Base-by-base conservation (phyloP, 2,888 invertebrate genomes). In the Meganola albula region DNA sequence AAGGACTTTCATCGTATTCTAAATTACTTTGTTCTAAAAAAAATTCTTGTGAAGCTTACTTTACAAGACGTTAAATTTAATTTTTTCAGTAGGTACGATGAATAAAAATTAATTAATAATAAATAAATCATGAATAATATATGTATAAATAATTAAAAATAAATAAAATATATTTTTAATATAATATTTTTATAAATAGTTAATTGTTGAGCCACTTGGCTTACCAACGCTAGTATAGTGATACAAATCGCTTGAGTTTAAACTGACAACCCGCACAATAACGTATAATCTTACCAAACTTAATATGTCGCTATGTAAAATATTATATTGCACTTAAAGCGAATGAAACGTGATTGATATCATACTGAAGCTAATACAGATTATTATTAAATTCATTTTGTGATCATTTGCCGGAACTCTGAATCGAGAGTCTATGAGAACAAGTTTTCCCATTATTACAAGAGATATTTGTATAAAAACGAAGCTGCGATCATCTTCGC, bases 381-480 rank as follows among this genome's bases (percentile, higher is more conserved):
- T 63, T 63, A 38, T 59, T 62, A 65, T 58, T 44, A 47, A 58
- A 44, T 61, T 66, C 68, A 70, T 62, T 69, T 62, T 59, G 58
- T 66, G 72, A 78, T 80, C 77, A 75, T 75, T 75, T 76, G 72
- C 58, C 56, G 70, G 64, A 62, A 62, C 65, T 71, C 62, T 65
- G 52, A 44, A 53, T 47, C 38, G 60, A 53, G 63, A 63, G 53
- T 50, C 61, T 60, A 34, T 58, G 63, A 71, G 62, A n/a, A n/a
- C 67, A 83, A 83, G 80, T 83, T 84, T 83, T 80, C 73, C 75
- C 79, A 83, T 84, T 83, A 83, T 72, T 71, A 58, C 51, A 59
- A 63, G 61, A 57, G 74, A 75, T 80, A 79, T 82, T 80, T 83
- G 76, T 80, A 70, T 77, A 80, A 80, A 76, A 78, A 78, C 61